A percentile compares a stretch with the other conserved stretches of the same genome.
These are phyloP conservation scores for Clarias batrachus DNA, from an alignment of 2,113 vertebrate species.

Conservation along the genomic window DNA sequence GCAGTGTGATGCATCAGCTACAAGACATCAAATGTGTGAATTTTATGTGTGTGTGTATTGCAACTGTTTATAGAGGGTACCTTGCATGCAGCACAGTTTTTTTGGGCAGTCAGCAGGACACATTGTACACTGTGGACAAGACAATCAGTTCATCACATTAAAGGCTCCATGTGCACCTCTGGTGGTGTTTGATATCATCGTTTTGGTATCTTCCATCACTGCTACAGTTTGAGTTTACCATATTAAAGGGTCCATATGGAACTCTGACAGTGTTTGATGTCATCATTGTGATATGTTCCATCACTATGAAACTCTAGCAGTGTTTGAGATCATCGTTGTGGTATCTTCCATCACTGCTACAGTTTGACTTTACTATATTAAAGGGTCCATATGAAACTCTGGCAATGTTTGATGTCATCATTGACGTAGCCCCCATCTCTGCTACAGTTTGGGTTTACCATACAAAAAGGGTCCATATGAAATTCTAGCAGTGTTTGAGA, in stretches of 20 bases:
- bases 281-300: slow-evolving; percentile 21
- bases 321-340: slow-evolving; percentile 32
- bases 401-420: neutral
- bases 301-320: neutral
- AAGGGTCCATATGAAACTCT: slow-evolving; percentile 9
- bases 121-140: slow-evolving; percentile 34
- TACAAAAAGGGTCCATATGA: neutral
- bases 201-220: slow-evolving; percentile 7
- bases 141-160: slow-evolving; percentile 41
- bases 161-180: slow-evolving; percentile 7
- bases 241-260: slow-evolving; percentile 1
- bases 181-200: slow-evolving; percentile 27
- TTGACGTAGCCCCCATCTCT: too few relatives aligned
- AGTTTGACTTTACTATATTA: neutral
- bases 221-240: neutral
- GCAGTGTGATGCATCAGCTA: slow-evolving; percentile 70
- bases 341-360: neutral
- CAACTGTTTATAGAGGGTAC: neutral
- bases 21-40: slow-evolving; percentile 33
- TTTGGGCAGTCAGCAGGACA: neutral
- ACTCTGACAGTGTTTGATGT: neutral
- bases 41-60: neutral
- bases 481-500: neutral
- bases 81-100: neutral
- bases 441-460: slow-evolving; percentile 1